These are phyloP conservation scores for Acheta domesticus DNA, from an alignment of 2,888 invertebrate species.

Conservation along the genomic window DNA sequence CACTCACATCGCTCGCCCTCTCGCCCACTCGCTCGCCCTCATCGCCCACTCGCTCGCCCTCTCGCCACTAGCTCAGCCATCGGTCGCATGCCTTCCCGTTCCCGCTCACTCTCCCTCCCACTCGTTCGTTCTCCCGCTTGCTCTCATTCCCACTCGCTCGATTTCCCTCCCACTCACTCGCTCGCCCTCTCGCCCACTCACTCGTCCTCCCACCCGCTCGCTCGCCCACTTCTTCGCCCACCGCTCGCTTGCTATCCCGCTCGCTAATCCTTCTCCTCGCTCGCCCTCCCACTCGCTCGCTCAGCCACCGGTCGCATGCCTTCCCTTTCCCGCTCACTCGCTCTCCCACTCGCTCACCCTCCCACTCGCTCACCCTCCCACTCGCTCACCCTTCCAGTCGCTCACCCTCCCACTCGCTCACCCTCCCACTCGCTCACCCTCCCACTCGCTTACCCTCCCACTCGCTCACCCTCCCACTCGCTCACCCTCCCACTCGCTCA, in stretches of 20 bases:
- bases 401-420: not conserved
- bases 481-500: too few relatives aligned
- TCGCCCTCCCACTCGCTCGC: too few relatives aligned
- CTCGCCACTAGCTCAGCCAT: too few relatives aligned
- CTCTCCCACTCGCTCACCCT: not conserved
- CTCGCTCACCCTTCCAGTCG: not conserved
- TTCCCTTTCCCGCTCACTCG: too few relatives aligned
- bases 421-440: not conserved
- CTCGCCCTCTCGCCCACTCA: not conserved
- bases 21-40: not conserved
- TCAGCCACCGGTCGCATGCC: too few relatives aligned
- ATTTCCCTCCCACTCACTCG: not conserved
- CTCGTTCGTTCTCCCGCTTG: not conserved
- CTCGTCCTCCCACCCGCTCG: not conserved
- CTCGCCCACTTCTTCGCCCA: not conserved
- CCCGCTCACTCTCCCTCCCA: not conserved
- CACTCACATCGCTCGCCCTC: not conserved
- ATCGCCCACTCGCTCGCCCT: not conserved
- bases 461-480: rapidly evolving
- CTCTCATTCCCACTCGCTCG: too few relatives aligned
- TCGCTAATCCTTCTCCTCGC: not conserved
- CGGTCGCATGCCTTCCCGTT: too few relatives aligned
- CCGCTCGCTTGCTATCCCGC: not conserved
- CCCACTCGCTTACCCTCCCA: not conserved
- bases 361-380: not conserved